A percentile compares a stretch with the other conserved stretches of the same genome.
These are phyloP conservation scores for Rosalia funebris DNA, from an alignment of 2,888 invertebrate species.

Conservation along the genomic window DNA sequence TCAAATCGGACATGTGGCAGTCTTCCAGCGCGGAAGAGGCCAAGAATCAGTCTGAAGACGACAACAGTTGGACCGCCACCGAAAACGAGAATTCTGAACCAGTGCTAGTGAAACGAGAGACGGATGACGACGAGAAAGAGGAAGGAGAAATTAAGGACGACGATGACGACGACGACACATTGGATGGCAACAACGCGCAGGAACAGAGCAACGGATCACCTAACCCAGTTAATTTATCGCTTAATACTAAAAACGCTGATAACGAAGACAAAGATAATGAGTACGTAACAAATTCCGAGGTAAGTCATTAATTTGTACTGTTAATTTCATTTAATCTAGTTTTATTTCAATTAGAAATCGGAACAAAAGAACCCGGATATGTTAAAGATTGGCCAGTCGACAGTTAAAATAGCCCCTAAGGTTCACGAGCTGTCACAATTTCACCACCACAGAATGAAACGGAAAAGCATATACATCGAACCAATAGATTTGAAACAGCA, in stretches of 20 bases:
- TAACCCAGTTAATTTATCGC: slow-evolving; percentile 84
- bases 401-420: slow-evolving; percentile 71
- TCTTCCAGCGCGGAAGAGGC: slow-evolving; percentile 61
- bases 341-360: slow-evolving; percentile 49
- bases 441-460: slow-evolving; percentile 68
- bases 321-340: not conserved
- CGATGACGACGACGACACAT: slow-evolving; percentile 62
- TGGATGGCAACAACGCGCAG: slow-evolving; percentile 58
- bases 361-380: slow-evolving; percentile 62
- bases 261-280: slow-evolving; percentile 54
- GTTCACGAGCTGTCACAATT: slow-evolving; percentile 67
- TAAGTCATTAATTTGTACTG: slow-evolving; percentile 36
- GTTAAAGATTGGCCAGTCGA: slow-evolving; percentile 70
- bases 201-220: slow-evolving; percentile 78
- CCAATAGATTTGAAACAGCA: slow-evolving; percentile 78
- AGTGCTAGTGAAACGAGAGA: slow-evolving; percentile 53
- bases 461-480: slow-evolving; percentile 71
- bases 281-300: slow-evolving; percentile 51
- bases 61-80: slow-evolving; percentile 66
- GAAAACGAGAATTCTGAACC: slow-evolving; percentile 53
- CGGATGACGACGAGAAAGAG: slow-evolving; percentile 65
- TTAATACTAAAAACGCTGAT: slow-evolving; percentile 69
- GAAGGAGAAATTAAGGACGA: slow-evolving; percentile 66
- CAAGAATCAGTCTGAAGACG: slow-evolving; percentile 57
- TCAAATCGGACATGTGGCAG: slow-evolving; percentile 83